phyloP scores from a whole-genome alignment of 2,113 vertebrate species.

The Triplophysa siluroides region DNA sequence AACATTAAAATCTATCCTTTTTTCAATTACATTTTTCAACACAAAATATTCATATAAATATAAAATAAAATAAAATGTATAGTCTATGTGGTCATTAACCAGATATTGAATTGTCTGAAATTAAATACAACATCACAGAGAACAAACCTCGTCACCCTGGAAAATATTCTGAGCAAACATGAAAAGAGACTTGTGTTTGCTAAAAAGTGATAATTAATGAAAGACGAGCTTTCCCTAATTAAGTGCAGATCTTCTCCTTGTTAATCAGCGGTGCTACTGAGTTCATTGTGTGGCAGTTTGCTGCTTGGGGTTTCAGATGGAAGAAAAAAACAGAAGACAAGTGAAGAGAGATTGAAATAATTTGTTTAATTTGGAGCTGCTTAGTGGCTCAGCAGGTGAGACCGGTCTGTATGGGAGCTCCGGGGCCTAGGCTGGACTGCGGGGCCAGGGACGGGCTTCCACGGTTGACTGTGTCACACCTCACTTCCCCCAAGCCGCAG shows the following conservation, averaged over 20 bases:
- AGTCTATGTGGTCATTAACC: slow-evolving; percentile 12
- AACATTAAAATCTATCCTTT: background rate
- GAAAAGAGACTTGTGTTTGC: slow-evolving; percentile 79
- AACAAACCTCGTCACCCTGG: slow-evolving; percentile 71
- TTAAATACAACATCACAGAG: slow-evolving; percentile 68
- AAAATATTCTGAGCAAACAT: slow-evolving; percentile 74
- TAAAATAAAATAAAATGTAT: no score
- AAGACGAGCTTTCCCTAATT: slow-evolving; percentile 81
- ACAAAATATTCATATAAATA: background rate
- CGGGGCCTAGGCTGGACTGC: slow-evolving; percentile 61
- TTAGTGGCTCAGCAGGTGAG: slow-evolving; percentile 81
- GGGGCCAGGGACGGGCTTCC: slow-evolving; percentile 61
- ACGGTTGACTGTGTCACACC: slow-evolving; percentile 73
- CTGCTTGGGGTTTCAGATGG: slow-evolving; percentile 63
- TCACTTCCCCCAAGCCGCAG: slow-evolving; percentile 74
- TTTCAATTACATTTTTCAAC: background rate
- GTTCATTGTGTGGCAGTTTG: slow-evolving; percentile 69
- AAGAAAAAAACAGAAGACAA: slow-evolving; percentile 59
- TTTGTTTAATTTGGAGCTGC: slow-evolving; percentile 82
- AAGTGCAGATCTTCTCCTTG: slow-evolving; percentile 74
- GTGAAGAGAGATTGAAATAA: slow-evolving; percentile 71
- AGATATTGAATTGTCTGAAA: slow-evolving; percentile 63
- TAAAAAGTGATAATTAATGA: slow-evolving; percentile 92
- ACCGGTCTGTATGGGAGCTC: slow-evolving; percentile 60
- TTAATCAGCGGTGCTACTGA: slow-evolving; percentile 77